Evolutionary conservation across 2,113 vertebrate species (phyloP), one percentile per base, ranked within the genome.

Genomic region (Sceloporus tristichus): DNA sequence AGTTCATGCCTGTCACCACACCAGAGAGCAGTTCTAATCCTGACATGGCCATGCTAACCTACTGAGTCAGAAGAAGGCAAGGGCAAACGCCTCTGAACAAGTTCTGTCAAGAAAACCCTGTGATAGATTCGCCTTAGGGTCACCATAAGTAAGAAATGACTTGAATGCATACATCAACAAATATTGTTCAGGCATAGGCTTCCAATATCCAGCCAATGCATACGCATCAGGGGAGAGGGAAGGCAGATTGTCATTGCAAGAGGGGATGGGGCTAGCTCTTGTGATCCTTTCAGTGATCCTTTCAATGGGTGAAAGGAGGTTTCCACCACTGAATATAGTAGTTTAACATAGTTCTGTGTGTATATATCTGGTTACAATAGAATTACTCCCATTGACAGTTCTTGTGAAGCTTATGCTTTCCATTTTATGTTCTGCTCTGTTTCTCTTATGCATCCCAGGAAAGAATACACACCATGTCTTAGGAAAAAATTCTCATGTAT

Each of bases 401-500:
- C 29, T 48, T 48, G 54, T 82, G 34, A 62, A 87, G 40, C 21
- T 68, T 54, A 25, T 54, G 42, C 18, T 68, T 76, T 38, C 4
- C 42, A n/a, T 68, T 66, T 82, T 76, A 87, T 54, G 38, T n/a
- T 82, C 29, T 66, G 27, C 1, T 38, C 25, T 71, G 25, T 10
- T 71, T 62, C 11, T 18, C 59, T 62, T 62, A 62, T 62, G 3
- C n/a, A 23, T 81, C 38, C 29, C 42, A 53, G 34, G 40, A 54
- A 62, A 87, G 25, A 80, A 87, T n/a, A 76, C 3, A 8, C n/a
- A 23, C 34, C 79, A 54, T 53, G 11, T 82, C 71, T 53, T 75
- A 65, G 65, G 40, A 76, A 71, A 59, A 82, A 87, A 82, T 76
- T 53, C 13, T 82, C 40, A 87, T 74, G 71, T 75, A 65, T 38